Evolutionary conservation across 2,797 vertebrate genomes (phyloP).

Genomic region (Prunella strophiata): DNA sequence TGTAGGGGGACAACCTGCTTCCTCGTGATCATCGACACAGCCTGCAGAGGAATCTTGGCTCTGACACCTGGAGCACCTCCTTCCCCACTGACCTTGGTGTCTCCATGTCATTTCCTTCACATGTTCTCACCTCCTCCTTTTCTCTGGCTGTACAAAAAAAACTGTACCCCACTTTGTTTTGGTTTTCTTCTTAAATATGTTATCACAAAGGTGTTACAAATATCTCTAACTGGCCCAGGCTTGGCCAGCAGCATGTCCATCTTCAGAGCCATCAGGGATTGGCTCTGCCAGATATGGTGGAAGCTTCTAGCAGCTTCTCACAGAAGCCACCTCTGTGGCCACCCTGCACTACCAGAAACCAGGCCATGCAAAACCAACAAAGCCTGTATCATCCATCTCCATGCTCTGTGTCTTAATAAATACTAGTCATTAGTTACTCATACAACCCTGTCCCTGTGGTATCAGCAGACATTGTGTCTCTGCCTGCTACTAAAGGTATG

Average conservation of each 20-base stretch:
- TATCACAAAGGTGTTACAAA: accelerated
- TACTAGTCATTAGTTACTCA: neutral
- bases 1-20: neutral
- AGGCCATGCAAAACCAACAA: neutral
- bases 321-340: neutral
- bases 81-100: neutral
- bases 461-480: neutral
- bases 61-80: neutral
- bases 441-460: accelerated
- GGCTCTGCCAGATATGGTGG: accelerated
- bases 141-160: neutral
- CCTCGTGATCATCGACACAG: accelerated
- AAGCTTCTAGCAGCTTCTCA: neutral
- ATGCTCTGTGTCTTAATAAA: neutral
- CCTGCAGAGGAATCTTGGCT: neutral
- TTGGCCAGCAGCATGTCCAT: neutral
- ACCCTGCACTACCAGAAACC: neutral
- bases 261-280: neutral
- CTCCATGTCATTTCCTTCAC: neutral
- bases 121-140: neutral
- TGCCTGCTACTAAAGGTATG: neutral
- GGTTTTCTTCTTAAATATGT: neutral
- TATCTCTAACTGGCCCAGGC: neutral
- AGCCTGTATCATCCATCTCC: neutral
- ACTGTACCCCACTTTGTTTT: neutral